phyloP scores from a whole-genome alignment of 2,888 invertebrate genomes.

The Schizotus pectinicornis region DNA sequence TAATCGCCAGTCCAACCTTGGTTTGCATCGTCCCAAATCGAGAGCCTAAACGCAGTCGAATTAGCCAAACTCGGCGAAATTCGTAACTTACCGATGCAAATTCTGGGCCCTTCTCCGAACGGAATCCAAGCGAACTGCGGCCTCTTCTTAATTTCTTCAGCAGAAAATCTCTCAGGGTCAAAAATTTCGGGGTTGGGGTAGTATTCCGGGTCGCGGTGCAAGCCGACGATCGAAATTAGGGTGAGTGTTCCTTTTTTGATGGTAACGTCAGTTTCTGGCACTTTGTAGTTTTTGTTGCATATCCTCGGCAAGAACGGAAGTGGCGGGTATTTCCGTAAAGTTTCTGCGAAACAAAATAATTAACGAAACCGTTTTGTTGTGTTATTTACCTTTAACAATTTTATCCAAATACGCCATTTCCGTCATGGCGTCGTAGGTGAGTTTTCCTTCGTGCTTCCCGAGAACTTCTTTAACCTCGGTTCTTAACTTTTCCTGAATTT shows the following conservation, averaged over 20 bases:
- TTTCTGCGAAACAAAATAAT: slow-evolving; percentile 49
- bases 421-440: slow-evolving; percentile 40
- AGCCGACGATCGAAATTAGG: slow-evolving; percentile 41
- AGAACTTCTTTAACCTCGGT: slow-evolving; percentile 36
- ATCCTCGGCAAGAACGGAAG: slow-evolving; percentile 35
- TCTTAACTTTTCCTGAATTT: slow-evolving; percentile 32
- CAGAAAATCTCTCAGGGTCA: slow-evolving; percentile 12
- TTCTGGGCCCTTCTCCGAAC: slow-evolving; percentile 13
- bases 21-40: slow-evolving; percentile 14
- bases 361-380: slow-evolving; percentile 46
- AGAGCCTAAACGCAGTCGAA: neutral
- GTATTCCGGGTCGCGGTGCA: slow-evolving; percentile 48
- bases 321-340: slow-evolving; percentile 51
- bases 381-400: neutral
- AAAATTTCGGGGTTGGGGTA: neutral
- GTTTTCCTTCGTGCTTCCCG: slow-evolving; percentile 30
- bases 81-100: slow-evolving; percentile 9
- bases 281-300: slow-evolving; percentile 39
- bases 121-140: slow-evolving; percentile 10
- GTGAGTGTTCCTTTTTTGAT: slow-evolving; percentile 48
- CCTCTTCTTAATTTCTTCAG: slow-evolving; percentile 9
- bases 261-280: slow-evolving; percentile 44
- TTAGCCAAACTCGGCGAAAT: no score
- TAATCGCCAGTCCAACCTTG: neutral
- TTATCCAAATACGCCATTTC: slow-evolving; percentile 51